Conservation (phyloP, 1,140 invertebrate genomes). For the Antheraea pernyi region DNA sequence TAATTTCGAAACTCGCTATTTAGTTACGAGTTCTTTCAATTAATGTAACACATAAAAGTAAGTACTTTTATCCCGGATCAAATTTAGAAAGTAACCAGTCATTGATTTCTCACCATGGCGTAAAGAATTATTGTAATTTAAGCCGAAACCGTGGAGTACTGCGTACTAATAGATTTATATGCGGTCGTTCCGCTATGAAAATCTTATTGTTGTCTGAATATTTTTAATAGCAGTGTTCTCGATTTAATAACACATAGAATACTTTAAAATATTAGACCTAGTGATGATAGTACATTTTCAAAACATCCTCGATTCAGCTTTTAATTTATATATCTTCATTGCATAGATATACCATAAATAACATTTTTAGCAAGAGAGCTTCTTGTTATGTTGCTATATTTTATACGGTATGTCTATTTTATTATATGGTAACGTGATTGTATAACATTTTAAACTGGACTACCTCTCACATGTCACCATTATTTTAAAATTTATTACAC, state of each 20-base stretch:
- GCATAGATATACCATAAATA: no score
- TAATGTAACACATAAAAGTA: background rate
- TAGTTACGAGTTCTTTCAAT: background rate
- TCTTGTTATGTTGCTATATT: no score
- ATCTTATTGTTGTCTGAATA: background rate
- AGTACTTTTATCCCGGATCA: background rate
- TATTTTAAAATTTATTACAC: no score
- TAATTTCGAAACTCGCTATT: background rate
- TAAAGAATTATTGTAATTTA: constrained; percentile 1
- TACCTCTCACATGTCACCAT: no score
- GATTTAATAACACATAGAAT: background rate
- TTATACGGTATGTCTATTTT: no score
- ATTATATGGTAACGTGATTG: no score
- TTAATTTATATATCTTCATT: no score
- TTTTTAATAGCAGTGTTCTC: background rate
- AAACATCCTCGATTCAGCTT: no score
- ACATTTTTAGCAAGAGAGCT: no score
- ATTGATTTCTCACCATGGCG: constrained; percentile 1
- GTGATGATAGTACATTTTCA: background rate
- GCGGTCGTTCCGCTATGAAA: background rate
- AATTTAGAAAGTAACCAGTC: background rate
- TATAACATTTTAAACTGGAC: no score
- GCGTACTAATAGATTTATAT: background rate
- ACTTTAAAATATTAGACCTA: background rate
- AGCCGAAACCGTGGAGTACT: background rate